phyloP scores from a whole-genome alignment of 92 coral and sea anemone species.

The Parazoanthus atlanticus region DNA sequence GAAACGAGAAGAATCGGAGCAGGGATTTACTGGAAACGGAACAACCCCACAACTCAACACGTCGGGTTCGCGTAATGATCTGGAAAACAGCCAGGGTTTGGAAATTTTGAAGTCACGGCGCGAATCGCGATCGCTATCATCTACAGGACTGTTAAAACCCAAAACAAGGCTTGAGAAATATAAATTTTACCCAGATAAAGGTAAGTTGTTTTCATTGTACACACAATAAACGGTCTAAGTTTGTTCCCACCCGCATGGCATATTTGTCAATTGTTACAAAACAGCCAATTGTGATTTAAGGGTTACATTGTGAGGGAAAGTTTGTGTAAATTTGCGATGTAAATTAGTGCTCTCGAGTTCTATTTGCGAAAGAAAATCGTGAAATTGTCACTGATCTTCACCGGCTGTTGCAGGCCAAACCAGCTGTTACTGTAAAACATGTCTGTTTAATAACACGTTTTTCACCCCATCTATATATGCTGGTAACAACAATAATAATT shows the following conservation, averaged over 20 bases:
- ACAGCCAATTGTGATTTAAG: not conserved
- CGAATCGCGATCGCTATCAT: constrained; percentile 41
- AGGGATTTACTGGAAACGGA: not conserved
- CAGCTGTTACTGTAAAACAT: too few species aligned
- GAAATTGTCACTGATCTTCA: too few species aligned
- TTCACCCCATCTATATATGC: too few species aligned
- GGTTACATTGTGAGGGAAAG: not conserved
- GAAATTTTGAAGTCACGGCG: constrained; percentile 30
- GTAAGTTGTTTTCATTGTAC: constrained; percentile 3
- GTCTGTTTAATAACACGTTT: too few species aligned
- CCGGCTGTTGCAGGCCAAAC: too few species aligned
- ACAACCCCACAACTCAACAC: not conserved
- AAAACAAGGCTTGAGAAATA: constrained; percentile 89
- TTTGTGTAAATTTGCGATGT: not conserved
- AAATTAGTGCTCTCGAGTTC: not conserved
- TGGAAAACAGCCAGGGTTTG: constrained; percentile 13
- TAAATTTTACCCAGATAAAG: constrained; percentile 77
- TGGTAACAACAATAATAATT: too few species aligned
- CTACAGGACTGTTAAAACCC: constrained; percentile 46
- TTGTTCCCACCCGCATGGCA: not conserved
- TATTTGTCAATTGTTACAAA: not conserved
- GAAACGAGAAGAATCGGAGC: constrained; percentile 22
- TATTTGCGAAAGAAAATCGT: not conserved
- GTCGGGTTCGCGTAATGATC: not conserved
- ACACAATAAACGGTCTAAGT: not conserved